phyloP scores from a whole-genome alignment of 2,797 vertebrate genomes.

The Oophaga sylvatica region DNA sequence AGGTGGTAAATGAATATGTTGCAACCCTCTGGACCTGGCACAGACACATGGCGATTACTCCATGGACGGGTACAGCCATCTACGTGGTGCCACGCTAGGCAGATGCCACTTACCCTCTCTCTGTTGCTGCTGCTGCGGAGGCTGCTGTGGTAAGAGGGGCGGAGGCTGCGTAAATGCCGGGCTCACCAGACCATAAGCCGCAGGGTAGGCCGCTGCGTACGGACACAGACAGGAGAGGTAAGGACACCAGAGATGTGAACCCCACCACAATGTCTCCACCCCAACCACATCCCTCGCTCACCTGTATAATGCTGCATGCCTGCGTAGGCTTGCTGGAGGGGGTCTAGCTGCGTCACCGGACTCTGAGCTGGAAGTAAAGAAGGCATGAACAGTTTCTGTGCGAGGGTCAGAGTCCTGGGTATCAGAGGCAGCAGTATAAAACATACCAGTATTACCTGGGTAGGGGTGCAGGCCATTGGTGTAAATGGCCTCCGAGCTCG shows the following conservation, averaged over 20 bases:
- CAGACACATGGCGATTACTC: conserved; percentile 62
- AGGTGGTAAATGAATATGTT: conserved; percentile 98
- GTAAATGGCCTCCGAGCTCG: conserved; percentile 86
- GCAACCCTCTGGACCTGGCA: conserved; percentile 90
- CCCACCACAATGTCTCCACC: background rate
- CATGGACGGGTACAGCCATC: background rate
- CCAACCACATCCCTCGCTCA: conserved; percentile 51
- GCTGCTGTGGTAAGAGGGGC: conserved; percentile 87
- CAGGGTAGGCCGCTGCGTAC: conserved; percentile 86
- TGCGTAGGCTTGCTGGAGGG: conserved; percentile 90
- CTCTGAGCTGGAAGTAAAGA: conserved; percentile 80
- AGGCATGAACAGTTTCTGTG: background rate
- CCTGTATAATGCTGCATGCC: conserved; percentile 96
- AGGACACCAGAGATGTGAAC: background rate
- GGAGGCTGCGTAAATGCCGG: conserved; percentile 89
- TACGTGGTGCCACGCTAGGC: background rate
- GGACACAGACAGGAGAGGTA: background rate
- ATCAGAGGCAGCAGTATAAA: background rate
- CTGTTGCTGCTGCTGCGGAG: conserved; percentile 87
- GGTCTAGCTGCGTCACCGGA: conserved; percentile 85
- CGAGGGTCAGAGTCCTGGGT: no score
- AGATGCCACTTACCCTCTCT: conserved; percentile 79
- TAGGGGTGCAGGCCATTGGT: conserved; percentile 89
- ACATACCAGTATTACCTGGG: conserved; percentile 78
- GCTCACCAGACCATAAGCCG: conserved; percentile 89